Evolutionary conservation across 2,113 vertebrate species (phyloP).

Genomic region (Nycticebus coucang): DNA sequence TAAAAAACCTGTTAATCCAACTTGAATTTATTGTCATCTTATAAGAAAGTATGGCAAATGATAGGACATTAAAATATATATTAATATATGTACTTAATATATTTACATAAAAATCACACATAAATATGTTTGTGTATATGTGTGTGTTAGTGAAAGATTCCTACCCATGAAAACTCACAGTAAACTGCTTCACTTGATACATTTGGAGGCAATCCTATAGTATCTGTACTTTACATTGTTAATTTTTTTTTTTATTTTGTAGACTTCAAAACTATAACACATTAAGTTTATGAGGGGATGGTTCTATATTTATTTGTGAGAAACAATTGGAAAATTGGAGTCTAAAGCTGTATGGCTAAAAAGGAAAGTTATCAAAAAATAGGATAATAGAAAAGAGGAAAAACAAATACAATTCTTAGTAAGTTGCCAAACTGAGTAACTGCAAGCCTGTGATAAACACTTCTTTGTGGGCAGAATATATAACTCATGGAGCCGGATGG

Average conservation of each 20-base stretch:
- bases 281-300: background rate
- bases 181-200: background rate
- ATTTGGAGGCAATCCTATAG: constrained; percentile 8
- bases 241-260: constrained; percentile 59
- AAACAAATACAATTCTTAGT: constrained; percentile 54
- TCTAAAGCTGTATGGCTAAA: constrained; percentile 25
- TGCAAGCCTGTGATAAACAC: constrained; percentile 47
- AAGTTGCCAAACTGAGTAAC: background rate
- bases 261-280: background rate
- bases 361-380: constrained; percentile 4
- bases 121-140: background rate
- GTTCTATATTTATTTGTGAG: constrained; percentile 18
- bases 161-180: background rate
- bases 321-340: constrained; percentile 52
- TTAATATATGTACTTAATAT: too few relatives aligned
- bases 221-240: constrained; percentile 48
- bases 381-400: background rate
- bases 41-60: constrained; percentile 76
- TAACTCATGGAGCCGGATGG: background rate
- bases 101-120: background rate
- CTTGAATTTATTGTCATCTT: constrained; percentile 82
- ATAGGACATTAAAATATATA: constrained; percentile 35
- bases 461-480: background rate
- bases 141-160: background rate
- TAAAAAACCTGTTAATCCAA: constrained; percentile 86